phyloP scores from a whole-genome alignment of 2,888 invertebrate species.

The Drosophila testacea region DNA sequence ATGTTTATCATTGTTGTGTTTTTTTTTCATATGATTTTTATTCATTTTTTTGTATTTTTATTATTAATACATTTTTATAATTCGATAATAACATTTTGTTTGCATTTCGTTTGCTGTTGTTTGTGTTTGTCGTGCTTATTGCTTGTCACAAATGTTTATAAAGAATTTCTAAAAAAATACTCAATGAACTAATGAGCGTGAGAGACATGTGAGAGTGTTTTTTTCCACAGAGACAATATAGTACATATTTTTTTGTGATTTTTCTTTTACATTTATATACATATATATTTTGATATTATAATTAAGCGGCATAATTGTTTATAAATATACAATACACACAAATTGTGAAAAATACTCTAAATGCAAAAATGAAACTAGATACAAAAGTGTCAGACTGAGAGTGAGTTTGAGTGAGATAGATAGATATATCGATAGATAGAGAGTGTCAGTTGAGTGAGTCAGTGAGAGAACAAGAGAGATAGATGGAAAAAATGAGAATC shows the following conservation, averaged over 20 bases:
- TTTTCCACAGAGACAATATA: constrained; percentile 52
- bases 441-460: constrained; percentile 20
- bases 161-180: constrained; percentile 56
- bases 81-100: constrained; percentile 66
- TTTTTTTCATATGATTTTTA: constrained; percentile 69
- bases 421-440: constrained; percentile 13
- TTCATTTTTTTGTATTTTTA: constrained; percentile 66
- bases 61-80: constrained; percentile 70
- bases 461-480: constrained; percentile 33
- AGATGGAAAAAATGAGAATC: constrained; percentile 31
- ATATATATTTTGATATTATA: constrained; percentile 67
- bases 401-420: constrained; percentile 31
- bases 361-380: constrained; percentile 82
- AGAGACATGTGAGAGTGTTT: constrained; percentile 79
- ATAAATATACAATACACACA: constrained; percentile 81
- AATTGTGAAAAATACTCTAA: constrained; percentile 79
- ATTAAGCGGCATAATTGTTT: constrained; percentile 81
- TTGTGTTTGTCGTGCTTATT: constrained; percentile 42
- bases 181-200: constrained; percentile 72
- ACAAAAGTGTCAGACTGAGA: constrained; percentile 80
- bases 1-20: too few relatives aligned
- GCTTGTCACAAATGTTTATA: constrained; percentile 59
- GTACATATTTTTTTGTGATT: constrained; percentile 53
- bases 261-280: constrained; percentile 52
- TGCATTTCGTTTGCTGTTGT: constrained; percentile 67